Evolutionary conservation across 1,140 invertebrate genomes (phyloP).

Genomic region (Apis mellifera): Amel_HAv3.1 CM009942.2:4892001-4892500

Average conservation of each 20-base stretch:
- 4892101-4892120: not conserved
- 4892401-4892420: too few species aligned
- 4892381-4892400: too few species aligned
- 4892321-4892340: constrained; percentile 84
- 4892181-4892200: constrained; percentile 93
- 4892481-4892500: not conserved
- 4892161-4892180: constrained; percentile 83
- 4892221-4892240: constrained; percentile 94
- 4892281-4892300: constrained; percentile 96
- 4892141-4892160: constrained; percentile 19
- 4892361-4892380: not conserved
- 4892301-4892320: constrained; percentile 91
- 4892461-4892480: not conserved
- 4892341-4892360: not conserved
- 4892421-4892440: too few species aligned
- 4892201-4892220: constrained; percentile 94
- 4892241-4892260: constrained; percentile 90
- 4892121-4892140: not conserved
- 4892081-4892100: too few species aligned
- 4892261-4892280: constrained; percentile 96
- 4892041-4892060: too few species aligned
- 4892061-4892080: too few species aligned
- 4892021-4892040: too few species aligned
- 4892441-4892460: too few species aligned
- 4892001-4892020: too few species aligned